Base-by-base conservation (phyloP, 2,113 vertebrate species). In the Pica pica region DNA sequence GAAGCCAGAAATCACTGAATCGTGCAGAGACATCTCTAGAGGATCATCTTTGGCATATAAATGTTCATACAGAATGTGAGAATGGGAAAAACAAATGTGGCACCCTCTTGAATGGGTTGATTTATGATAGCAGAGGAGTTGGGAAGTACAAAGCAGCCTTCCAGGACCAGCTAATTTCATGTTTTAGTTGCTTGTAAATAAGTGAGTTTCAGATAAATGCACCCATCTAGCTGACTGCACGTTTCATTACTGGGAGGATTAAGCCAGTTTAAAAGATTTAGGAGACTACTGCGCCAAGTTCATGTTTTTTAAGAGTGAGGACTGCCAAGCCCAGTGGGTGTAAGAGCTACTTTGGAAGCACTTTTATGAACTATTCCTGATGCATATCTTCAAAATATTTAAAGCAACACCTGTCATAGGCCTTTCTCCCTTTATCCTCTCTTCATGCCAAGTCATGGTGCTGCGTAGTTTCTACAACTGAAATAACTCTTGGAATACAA, bases 61-160 rank as follows among this genome's bases (percentile, higher is more conserved):
- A 95, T 88, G 76, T 90, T 96, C 95, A 76, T 92, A 79, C 31
- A 80, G 74, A 96, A 95, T 94, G 89, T 95, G 78, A 97, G 92
- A 93, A 95, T 94, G 93, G 94, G 91, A 95, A 97, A 97, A 97
- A 89, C 95, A 96, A 98, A 95, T 61, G 92, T 91, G 93, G 83
- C 93, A 82, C 89, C 85, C 87, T 89, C 61, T 95, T 95, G 90
- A 95, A 95, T 46, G 55, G 81, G 18, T 71, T 97, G 93, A 97
- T 97, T 98, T 98, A 97, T 94, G 95, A 78, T 64, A 91, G 65
- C 56, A 85, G 73, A 91, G 52, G 89, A 83, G 59, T 63, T 92
- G 85, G 89, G 79, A 92, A 96, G 83, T 49, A 87, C 88, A 90
- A 89, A 97, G 42, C 78, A 94, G 81, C 86, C 96, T 95, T 94